phyloP scores from a whole-genome alignment of 2,888 invertebrate genomes.

The Osedax frankpressi region DNA sequence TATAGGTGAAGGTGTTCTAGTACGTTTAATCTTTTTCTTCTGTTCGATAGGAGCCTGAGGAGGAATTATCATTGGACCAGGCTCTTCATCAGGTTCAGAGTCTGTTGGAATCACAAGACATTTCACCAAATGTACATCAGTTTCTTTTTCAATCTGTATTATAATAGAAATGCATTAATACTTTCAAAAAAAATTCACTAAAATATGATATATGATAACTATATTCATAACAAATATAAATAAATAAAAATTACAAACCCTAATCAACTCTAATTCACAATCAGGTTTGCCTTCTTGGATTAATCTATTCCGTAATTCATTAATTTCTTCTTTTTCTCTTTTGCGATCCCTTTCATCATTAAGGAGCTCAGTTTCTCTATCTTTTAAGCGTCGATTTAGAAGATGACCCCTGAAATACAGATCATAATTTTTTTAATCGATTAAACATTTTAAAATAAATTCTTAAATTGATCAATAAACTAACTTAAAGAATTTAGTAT shows the following conservation, averaged over 20 bases:
- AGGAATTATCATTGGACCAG: no score
- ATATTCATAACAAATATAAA: no score
- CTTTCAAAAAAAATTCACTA: no score
- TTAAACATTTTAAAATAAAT: neutral
- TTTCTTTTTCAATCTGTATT: neutral
- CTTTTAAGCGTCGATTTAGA: slow-evolving; percentile 73
- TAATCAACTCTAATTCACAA: slow-evolving; percentile 47
- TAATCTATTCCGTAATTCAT: slow-evolving; percentile 65
- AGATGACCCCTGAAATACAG: slow-evolving; percentile 59
- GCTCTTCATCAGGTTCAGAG: neutral
- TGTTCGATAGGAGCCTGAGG: no score
- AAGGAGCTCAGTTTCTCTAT: slow-evolving; percentile 83
- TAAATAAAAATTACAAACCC: slow-evolving; percentile 28
- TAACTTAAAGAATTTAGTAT: slow-evolving; percentile 85
- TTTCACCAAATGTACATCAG: neutral
- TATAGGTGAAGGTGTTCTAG: no score
- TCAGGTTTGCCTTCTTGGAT: slow-evolving; percentile 49
- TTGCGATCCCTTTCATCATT: slow-evolving; percentile 76
- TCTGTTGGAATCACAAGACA: neutral
- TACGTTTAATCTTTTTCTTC: no score
- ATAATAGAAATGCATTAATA: no score
- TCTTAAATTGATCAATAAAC: slow-evolving; percentile 26
- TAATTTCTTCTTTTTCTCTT: slow-evolving; percentile 70
- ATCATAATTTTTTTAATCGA: slow-evolving; percentile 52
- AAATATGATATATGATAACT: no score